These are phyloP conservation scores for Gambelia wislizenii DNA, from an alignment of 2,797 vertebrate species.

Conservation along the genomic window DNA sequence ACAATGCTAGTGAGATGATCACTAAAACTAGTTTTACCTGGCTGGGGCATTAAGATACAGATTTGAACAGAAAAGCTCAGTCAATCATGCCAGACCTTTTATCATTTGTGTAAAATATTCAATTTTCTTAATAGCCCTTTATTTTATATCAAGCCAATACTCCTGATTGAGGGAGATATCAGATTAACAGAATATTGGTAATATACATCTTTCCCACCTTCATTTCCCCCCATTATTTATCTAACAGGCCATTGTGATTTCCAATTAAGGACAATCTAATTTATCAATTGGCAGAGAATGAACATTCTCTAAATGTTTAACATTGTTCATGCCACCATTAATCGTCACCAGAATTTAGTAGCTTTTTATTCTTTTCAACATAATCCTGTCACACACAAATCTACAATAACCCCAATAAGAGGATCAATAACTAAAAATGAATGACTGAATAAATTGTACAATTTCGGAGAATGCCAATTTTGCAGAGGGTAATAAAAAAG, in stretches of 20 bases:
- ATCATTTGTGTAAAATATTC: constrained; percentile 9
- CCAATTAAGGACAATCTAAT: constrained; percentile 35
- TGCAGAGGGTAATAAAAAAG: constrained; percentile 36
- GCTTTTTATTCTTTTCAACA: constrained; percentile 19
- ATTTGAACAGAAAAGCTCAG: constrained; percentile 7
- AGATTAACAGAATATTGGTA: constrained; percentile 12
- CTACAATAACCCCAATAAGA: constrained; percentile 24
- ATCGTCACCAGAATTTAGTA: constrained; percentile 30
- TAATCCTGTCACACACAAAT: constrained; percentile 18
- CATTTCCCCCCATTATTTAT: constrained; percentile 7
- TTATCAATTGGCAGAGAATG: constrained; percentile 35
- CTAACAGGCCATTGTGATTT: constrained; percentile 27
- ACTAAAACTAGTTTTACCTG: background rate
- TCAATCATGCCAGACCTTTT: constrained; percentile 12
- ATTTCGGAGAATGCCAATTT: constrained; percentile 37
- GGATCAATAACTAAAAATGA: constrained; percentile 40
- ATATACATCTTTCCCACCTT: constrained; percentile 3
- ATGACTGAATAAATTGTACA: constrained; percentile 39
- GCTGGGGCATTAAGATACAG: background rate
- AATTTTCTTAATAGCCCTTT: constrained; percentile 25
- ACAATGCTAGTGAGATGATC: background rate
- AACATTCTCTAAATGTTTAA: constrained; percentile 18
- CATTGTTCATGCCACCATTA: constrained; percentile 21
- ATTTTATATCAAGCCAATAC: constrained; percentile 5
- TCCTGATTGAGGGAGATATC: background rate